Evolutionary conservation across 2,888 invertebrate genomes (phyloP).

Genomic region (Drosophila koepferae): DNA sequence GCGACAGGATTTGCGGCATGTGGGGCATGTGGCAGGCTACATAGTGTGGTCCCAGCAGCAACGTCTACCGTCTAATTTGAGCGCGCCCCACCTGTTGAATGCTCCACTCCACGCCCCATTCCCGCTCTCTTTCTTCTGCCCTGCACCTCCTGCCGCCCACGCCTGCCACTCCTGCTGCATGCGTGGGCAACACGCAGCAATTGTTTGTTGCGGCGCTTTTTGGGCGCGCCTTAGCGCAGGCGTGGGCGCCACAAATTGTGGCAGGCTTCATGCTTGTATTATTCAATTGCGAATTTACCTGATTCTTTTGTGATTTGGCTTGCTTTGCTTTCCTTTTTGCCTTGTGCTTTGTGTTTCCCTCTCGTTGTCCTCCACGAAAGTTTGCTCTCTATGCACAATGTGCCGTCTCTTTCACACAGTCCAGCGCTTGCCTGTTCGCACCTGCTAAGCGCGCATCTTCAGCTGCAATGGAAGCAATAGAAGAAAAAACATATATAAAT

Average conservation of each 20-base stretch:
- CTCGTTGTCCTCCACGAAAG: neutral
- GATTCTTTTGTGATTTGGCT: constrained; percentile 6
- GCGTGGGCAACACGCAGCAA: constrained; percentile 44
- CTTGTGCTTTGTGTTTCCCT: neutral
- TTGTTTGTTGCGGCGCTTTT: neutral
- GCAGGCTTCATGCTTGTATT: constrained; percentile 64
- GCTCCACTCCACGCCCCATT: neutral
- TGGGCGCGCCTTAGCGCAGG: constrained; percentile 36
- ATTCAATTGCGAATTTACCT: constrained; percentile 58
- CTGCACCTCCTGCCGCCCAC: neutral
- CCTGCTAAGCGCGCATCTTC: constrained; percentile 7
- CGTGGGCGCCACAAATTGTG: constrained; percentile 54
- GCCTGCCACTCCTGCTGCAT: neutral
- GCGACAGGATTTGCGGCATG: constrained; percentile 64
- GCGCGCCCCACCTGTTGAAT: constrained; percentile 58
- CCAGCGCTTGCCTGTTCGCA: constrained; percentile 4
- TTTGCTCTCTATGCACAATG: neutral
- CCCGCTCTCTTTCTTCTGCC: rapidly evolving
- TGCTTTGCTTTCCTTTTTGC: neutral
- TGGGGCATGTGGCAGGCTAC: constrained; percentile 13
- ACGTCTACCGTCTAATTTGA: constrained; percentile 25
- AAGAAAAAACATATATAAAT: neutral
- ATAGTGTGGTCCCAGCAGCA: constrained; percentile 25
- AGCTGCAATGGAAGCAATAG: constrained; percentile 40
- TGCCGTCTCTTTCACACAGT: constrained; percentile 16